Conservation (phyloP, 1,140 invertebrate species). For the Philotrypesis tridentata region DNA sequence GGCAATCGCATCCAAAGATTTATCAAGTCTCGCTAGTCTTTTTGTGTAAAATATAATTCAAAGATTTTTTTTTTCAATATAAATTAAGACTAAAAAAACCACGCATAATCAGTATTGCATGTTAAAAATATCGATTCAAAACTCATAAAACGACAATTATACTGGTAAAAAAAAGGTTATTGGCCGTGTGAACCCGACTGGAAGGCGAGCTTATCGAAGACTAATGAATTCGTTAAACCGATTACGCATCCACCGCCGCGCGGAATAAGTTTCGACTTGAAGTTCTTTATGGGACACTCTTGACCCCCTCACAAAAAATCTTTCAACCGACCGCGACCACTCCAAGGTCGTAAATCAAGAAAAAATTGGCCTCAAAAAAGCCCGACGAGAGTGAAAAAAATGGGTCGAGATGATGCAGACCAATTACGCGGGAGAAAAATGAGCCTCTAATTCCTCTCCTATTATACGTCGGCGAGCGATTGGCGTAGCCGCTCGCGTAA, state of each 20-base stretch:
- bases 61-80: too few relatives aligned
- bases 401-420: slow-evolving; percentile 35
- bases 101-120: too few relatives aligned
- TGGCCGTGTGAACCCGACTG: not conserved
- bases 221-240: slow-evolving; percentile 53
- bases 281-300: slow-evolving; percentile 51
- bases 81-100: too few relatives aligned
- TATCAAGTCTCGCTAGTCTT: too few relatives aligned
- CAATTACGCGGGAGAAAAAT: slow-evolving; percentile 56
- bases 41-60: too few relatives aligned
- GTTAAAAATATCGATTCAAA: not conserved
- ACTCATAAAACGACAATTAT: not conserved
- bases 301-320: slow-evolving; percentile 56
- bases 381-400: slow-evolving; percentile 34
- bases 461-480: not conserved
- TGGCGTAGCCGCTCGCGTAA: not conserved
- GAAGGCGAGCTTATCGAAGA: not conserved
- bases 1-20: too few relatives aligned
- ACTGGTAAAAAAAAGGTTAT: not conserved
- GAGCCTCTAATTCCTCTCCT: slow-evolving; percentile 27
- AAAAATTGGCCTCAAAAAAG: slow-evolving; percentile 55
- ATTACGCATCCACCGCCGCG: slow-evolving; percentile 54
- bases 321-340: slow-evolving; percentile 55
- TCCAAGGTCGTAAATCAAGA: slow-evolving; percentile 65
- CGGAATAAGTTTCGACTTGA: slow-evolving; percentile 60